phyloP scores from a whole-genome alignment of 2,797 vertebrate species.

The Halcyon badia region DNA sequence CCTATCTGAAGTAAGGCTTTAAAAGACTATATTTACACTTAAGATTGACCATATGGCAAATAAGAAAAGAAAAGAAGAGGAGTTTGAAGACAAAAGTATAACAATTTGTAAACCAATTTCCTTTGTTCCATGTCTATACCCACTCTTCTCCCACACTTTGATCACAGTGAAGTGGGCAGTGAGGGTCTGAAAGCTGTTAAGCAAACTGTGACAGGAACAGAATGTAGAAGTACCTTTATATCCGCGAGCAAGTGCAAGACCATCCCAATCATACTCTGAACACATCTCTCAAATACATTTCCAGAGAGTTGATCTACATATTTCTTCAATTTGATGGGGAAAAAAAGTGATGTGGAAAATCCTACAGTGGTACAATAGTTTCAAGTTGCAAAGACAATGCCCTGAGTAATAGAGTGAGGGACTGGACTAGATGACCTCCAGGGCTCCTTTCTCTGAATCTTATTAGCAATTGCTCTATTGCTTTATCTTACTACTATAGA shows the following conservation, averaged over 20 bases:
- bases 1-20: neutral
- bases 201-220: neutral
- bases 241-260: neutral
- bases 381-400: neutral
- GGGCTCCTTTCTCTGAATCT: neutral
- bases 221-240: neutral
- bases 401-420: neutral
- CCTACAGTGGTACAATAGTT: neutral
- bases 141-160: neutral
- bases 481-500: neutral
- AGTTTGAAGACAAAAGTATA: neutral
- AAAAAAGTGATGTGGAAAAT: neutral
- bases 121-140: neutral
- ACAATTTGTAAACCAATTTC: neutral
- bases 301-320: neutral
- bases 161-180: accelerated
- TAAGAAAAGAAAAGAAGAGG: neutral
- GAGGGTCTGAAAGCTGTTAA: neutral
- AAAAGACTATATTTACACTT: neutral
- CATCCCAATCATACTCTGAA: neutral
- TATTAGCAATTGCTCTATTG: neutral
- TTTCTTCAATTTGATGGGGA: neutral
- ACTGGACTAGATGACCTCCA: neutral
- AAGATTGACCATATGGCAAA: neutral
- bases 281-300: neutral